Percentiles rank a stretch among this genome's conserved stretches.
These are phyloP conservation scores for Dendroctonus valens DNA, from an alignment of 1,140 invertebrate genomes.

Conservation along the genomic window DNA sequence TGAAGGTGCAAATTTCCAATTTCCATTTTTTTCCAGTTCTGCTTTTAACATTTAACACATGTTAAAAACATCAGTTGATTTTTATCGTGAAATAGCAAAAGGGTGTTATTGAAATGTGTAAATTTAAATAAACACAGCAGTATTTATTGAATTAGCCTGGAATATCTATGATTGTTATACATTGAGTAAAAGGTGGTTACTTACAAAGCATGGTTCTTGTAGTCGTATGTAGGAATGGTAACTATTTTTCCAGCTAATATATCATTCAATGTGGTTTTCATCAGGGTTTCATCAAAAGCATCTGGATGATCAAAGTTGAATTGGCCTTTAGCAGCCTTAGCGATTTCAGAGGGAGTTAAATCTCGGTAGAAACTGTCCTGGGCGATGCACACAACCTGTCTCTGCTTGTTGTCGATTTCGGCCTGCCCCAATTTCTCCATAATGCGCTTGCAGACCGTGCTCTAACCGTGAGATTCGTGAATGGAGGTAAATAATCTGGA, in stretches of 20 bases:
- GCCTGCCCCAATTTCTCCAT: conserved; percentile 91
- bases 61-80: no score
- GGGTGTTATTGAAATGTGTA: no score
- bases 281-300: conserved; percentile 85
- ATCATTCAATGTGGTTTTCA: conserved; percentile 74
- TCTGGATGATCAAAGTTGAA: conserved; percentile 99
- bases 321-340: conserved; percentile 83
- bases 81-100: no score
- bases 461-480: conserved; percentile 57
- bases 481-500: conserved; percentile 23
- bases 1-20: no score
- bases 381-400: conserved; percentile 91
- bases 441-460: conserved; percentile 93
- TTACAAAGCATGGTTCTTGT: conserved; percentile 80
- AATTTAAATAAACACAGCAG: no score
- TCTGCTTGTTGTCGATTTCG: conserved; percentile 84
- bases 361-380: conserved; percentile 96
- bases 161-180: neutral
- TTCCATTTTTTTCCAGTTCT: no score
- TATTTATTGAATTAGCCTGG: no score
- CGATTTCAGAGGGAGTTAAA: conserved; percentile 75
- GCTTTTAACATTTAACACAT: no score
- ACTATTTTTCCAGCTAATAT: conserved; percentile 82
- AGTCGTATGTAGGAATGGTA: conserved; percentile 89
- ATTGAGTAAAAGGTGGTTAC: conserved; percentile 37